A percentile compares a stretch with the other conserved stretches of the same genome.
phyloP scores from a whole-genome alignment of 2,797 vertebrate genomes.

The Neopelma chrysocephalum region DNA sequence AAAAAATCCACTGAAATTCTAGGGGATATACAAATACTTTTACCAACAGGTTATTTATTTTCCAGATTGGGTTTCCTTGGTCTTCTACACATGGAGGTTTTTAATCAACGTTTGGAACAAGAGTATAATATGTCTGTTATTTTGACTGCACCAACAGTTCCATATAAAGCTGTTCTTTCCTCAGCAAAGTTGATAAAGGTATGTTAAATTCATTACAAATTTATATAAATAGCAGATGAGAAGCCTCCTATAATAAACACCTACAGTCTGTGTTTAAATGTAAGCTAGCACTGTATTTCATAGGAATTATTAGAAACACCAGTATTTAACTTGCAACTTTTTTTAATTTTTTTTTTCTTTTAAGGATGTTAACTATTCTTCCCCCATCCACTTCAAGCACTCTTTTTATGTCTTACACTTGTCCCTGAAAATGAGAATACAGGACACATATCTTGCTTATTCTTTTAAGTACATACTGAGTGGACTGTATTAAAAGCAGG shows the following conservation, averaged over 20 bases:
- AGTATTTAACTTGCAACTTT: neutral
- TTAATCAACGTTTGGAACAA: conserved; percentile 96
- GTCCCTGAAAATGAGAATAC: neutral
- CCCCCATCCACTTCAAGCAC: neutral
- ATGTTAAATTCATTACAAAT: neutral
- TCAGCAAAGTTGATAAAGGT: conserved; percentile 95
- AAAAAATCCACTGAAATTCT: neutral
- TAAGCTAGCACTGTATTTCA: neutral
- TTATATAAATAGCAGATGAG: neutral
- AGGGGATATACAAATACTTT: neutral
- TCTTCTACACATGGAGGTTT: conserved; percentile 97
- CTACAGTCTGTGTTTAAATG: neutral
- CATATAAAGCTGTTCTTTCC: conserved; percentile 91
- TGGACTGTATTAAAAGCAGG: neutral
- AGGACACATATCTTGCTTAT: neutral
- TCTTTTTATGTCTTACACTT: neutral
- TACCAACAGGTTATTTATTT: neutral
- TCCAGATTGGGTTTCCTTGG: conserved; percentile 93
- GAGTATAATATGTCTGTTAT: conserved; percentile 95
- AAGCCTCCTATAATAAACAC: neutral
- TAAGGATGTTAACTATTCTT: neutral
- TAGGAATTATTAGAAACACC: neutral
- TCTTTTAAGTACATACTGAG: neutral
- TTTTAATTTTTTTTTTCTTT: neutral
- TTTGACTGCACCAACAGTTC: conserved; percentile 92